A percentile compares a stretch with the other conserved stretches of the same genome.
Conservation (phyloP, 1,140 invertebrate species). For the Drosophila miranda region DNA sequence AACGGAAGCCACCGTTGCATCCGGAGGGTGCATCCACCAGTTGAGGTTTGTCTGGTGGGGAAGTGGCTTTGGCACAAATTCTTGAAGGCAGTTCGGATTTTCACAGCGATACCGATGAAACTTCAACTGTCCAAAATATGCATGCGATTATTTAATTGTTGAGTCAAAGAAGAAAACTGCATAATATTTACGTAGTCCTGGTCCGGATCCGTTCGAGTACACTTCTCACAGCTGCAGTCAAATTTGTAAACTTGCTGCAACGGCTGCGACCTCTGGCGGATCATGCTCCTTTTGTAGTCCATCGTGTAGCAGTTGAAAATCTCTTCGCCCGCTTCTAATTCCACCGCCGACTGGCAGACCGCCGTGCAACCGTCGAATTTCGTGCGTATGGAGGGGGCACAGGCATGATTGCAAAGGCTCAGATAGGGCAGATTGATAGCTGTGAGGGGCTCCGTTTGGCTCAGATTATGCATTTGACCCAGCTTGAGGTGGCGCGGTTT, state of each 20-base stretch:
- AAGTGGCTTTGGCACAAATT: conserved; percentile 25
- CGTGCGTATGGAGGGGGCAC: conserved; percentile 43
- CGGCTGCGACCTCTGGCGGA: conserved; percentile 14
- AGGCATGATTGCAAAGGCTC: conserved; percentile 70
- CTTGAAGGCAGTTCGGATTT: conserved; percentile 28
- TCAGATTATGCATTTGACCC: conserved; percentile 57
- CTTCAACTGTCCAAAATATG: conserved; percentile 24
- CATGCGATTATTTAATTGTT: background rate
- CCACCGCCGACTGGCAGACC: conserved; percentile 26
- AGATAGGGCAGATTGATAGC: conserved; percentile 71
- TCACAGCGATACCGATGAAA: conserved; percentile 70
- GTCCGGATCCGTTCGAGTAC: conserved; percentile 36
- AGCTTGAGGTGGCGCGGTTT: conserved; percentile 27
- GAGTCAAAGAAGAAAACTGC: background rate
- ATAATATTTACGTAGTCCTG: conserved; percentile 56
- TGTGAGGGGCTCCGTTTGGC: conserved; percentile 23
- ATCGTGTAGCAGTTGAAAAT: conserved; percentile 71
- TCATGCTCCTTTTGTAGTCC: conserved; percentile 39
- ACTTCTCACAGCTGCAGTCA: conserved; percentile 56
- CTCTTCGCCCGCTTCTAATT: conserved; percentile 43
- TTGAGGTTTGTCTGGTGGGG: conserved; percentile 10
- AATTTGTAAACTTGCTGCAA: conserved; percentile 60
- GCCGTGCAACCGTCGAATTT: conserved; percentile 53
- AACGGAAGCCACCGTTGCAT: background rate
- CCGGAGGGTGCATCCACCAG: conserved; percentile 52